Base-by-base conservation (phyloP, 1,140 invertebrate species). In the Notospermus geniculatus region DNA sequence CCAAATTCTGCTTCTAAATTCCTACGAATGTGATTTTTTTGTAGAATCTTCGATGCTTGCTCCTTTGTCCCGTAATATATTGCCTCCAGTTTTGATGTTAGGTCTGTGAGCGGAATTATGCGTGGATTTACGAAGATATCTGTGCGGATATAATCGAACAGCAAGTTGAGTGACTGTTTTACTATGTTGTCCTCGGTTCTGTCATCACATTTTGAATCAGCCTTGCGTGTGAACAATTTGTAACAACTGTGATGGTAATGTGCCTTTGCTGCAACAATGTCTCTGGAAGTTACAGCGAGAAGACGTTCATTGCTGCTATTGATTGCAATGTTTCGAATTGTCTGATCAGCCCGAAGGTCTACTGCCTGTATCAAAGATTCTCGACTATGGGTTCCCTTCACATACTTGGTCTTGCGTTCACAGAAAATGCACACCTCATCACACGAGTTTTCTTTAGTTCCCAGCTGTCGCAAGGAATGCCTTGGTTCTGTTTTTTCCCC, bases 291-390 rank as follows among this genome's bases (percentile, higher is more conserved):
- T 52, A 63, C n/a, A n/a, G 43, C 57, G 30, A 63, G 43, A 17
- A 63, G 59, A 52, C 15, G n/a, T 75, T 74, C 60, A 76, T 67
- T 17, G 63, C 60, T 65, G 57, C 15, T 57, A 1, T n/a, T 57
- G 22, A 50, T 60, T 54, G 52, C 52, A n/a, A 50, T n/a, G n/a
- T 32, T 39, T 19, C 32, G 28, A n/a, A 57, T 27, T 17, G 13
- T 57, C 13, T 32, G 9, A 39, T 39, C 55, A 9, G 55, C 55
- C 7, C 55, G 32, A 1, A 57, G 19, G 28, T 57, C 30, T 13
- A 36, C 32, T 17, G 13, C 30, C 9, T 7, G 54, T 7, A 55
- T 25, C 17, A 57, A 32, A 19, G 28, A 22, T 41, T 57, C 55
- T 39, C 4, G 0, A 36, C 28, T 39, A 15, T 15, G 32, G 4